phyloP scores from a whole-genome alignment of 2,888 invertebrate genomes.

The Hydraecia micacea region DNA sequence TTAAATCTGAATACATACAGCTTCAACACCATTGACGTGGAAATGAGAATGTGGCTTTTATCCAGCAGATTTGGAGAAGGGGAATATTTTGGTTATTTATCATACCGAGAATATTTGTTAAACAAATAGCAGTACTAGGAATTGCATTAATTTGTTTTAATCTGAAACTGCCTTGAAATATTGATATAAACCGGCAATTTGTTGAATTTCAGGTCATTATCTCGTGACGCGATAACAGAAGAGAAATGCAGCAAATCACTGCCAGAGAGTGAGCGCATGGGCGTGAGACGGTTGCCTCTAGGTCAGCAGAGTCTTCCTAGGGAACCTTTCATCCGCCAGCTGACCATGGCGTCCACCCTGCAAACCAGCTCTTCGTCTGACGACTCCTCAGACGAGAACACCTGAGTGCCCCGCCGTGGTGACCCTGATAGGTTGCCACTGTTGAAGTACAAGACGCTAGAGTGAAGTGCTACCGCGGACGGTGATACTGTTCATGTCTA shows the following conservation, averaged over 20 bases:
- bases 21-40: neutral
- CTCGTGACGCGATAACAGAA: conserved; percentile 93
- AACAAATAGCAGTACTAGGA: neutral
- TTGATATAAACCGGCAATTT: neutral
- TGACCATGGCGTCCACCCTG: conserved; percentile 91
- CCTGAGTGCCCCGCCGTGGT: conserved; percentile 89
- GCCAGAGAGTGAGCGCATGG: conserved; percentile 90
- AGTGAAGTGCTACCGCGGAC: conserved; percentile 69
- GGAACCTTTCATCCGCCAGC: conserved; percentile 91
- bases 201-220: conserved; percentile 86
- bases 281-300: conserved; percentile 87
- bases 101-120: no score
- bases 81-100: neutral
- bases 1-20: neutral
- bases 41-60: neutral
- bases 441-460: conserved; percentile 85
- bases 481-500: conserved; percentile 40
- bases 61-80: neutral
- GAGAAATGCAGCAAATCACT: conserved; percentile 92
- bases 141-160: no score
- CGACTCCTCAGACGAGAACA: conserved; percentile 88
- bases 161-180: neutral
- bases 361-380: conserved; percentile 92
- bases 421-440: conserved; percentile 89
- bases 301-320: conserved; percentile 90